A percentile compares a stretch with the other conserved stretches of the same genome.
Conservation (phyloP, 2,888 invertebrate genomes). For the Troides aeacus region DNA sequence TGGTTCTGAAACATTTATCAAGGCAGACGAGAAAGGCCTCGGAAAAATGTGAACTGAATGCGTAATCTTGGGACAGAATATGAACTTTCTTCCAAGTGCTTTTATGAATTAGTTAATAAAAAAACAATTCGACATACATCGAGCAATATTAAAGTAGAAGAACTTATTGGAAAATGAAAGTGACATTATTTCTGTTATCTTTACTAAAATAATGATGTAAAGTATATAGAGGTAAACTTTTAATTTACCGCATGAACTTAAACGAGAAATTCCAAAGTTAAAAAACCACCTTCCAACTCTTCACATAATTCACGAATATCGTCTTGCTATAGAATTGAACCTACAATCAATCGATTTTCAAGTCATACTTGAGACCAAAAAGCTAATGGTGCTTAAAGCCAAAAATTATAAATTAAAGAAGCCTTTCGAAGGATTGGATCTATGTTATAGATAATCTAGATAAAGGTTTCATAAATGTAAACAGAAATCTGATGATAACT, state of each 20-base stretch:
- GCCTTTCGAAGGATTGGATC: background rate
- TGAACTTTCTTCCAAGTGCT: constrained; percentile 5
- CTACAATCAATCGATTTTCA: background rate
- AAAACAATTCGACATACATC: background rate
- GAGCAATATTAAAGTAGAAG: no score
- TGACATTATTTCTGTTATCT: no score
- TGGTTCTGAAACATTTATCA: constrained; percentile 30
- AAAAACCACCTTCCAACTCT: no score
- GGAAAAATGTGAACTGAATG: constrained; percentile 20
- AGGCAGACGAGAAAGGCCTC: constrained; percentile 19
- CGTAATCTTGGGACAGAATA: constrained; percentile 10
- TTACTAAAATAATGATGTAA: background rate
- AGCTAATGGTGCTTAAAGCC: background rate
- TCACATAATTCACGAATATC: no score
- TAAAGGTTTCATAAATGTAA: background rate
- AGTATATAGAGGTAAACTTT: background rate
- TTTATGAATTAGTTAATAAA: background rate
- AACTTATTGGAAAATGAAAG: no score
- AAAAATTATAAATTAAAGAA: background rate
- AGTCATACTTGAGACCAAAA: background rate
- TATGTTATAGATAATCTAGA: background rate
- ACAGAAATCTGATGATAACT: background rate
- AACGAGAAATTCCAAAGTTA: no score
- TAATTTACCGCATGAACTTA: no score
- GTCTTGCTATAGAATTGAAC: background rate